These are phyloP conservation scores for Acanthurus lineatus DNA, from an alignment of 2,797 vertebrate species.

Conservation along the genomic window DNA sequence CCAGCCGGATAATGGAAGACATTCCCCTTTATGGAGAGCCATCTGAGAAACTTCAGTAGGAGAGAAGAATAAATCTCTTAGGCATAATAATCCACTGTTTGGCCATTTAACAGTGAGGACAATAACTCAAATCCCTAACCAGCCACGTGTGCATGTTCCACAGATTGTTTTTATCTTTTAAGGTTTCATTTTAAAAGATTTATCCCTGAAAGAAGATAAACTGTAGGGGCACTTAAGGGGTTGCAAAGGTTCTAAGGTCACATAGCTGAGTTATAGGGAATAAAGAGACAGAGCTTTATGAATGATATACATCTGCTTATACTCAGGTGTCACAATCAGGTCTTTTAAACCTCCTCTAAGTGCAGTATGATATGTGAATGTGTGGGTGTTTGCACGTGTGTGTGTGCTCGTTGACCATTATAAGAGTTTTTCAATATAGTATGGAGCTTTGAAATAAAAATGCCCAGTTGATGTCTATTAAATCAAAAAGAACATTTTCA, in stretches of 20 bases:
- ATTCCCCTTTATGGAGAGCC: slow-evolving; percentile 65
- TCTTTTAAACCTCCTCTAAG: slow-evolving; percentile 13
- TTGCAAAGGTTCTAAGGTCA: slow-evolving; percentile 41
- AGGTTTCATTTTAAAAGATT: slow-evolving; percentile 38
- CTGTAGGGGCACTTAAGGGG: slow-evolving; percentile 7
- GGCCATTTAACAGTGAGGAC: slow-evolving; percentile 49
- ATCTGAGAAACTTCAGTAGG: slow-evolving; percentile 44
- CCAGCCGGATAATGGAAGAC: slow-evolving; percentile 75
- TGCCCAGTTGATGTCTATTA: not conserved
- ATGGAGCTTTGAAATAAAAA: not conserved
- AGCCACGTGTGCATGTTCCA: slow-evolving; percentile 29
- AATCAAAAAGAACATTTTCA: not conserved
- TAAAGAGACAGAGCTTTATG: slow-evolving; percentile 28
- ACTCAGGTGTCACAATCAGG: slow-evolving; percentile 25
- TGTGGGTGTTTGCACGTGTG: slow-evolving; percentile 5
- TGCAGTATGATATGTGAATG: not conserved
- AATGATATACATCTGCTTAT: slow-evolving; percentile 37
- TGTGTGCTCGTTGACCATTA: not conserved
- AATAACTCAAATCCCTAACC: slow-evolving; percentile 49
- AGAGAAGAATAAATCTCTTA: slow-evolving; percentile 66
- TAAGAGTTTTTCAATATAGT: slow-evolving; percentile 11
- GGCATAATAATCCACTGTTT: slow-evolving; percentile 66
- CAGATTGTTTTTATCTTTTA: slow-evolving; percentile 37
- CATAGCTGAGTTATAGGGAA: slow-evolving; percentile 31
- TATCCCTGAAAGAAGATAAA: slow-evolving; percentile 22